These are phyloP conservation scores for Pampus argenteus DNA, from an alignment of 2,797 vertebrate genomes.

Conservation along the genomic window DNA sequence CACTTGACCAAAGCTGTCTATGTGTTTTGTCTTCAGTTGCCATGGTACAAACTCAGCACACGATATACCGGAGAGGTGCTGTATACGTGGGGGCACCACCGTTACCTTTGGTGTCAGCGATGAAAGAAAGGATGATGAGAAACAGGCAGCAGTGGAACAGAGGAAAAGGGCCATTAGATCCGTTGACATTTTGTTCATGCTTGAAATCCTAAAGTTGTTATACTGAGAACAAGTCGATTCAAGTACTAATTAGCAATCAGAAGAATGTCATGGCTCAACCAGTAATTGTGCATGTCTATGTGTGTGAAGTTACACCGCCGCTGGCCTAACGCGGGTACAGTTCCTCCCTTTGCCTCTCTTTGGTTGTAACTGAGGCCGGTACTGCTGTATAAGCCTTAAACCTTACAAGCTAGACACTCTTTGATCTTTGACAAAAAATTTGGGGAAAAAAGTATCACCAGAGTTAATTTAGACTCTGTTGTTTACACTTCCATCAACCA, in stretches of 20 bases:
- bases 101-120: slow-evolving; percentile 40
- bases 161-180: slow-evolving; percentile 78
- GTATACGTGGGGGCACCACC: slow-evolving; percentile 47
- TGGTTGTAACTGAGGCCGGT: slow-evolving; percentile 46
- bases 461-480: slow-evolving; percentile 57
- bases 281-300: slow-evolving; percentile 58
- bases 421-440: slow-evolving; percentile 62
- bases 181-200: slow-evolving; percentile 72
- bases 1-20: slow-evolving; percentile 53
- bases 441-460: slow-evolving; percentile 40
- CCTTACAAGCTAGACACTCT: slow-evolving; percentile 56
- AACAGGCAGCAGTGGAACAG: slow-evolving; percentile 58
- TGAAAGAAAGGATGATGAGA: slow-evolving; percentile 37
- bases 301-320: slow-evolving; percentile 62
- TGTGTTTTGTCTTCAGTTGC: slow-evolving; percentile 37
- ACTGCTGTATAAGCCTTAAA: slow-evolving; percentile 50
- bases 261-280: slow-evolving; percentile 72
- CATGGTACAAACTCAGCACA: slow-evolving; percentile 41
- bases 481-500: slow-evolving; percentile 59
- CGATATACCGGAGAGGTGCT: slow-evolving; percentile 50
- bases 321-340: slow-evolving; percentile 54
- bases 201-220: slow-evolving; percentile 80
- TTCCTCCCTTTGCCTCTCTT: slow-evolving; percentile 45
- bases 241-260: slow-evolving; percentile 82
- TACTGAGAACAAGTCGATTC: slow-evolving; percentile 80